phyloP scores from a whole-genome alignment of 2,888 invertebrate genomes.

The Hemicrepidius hirtus region DNA sequence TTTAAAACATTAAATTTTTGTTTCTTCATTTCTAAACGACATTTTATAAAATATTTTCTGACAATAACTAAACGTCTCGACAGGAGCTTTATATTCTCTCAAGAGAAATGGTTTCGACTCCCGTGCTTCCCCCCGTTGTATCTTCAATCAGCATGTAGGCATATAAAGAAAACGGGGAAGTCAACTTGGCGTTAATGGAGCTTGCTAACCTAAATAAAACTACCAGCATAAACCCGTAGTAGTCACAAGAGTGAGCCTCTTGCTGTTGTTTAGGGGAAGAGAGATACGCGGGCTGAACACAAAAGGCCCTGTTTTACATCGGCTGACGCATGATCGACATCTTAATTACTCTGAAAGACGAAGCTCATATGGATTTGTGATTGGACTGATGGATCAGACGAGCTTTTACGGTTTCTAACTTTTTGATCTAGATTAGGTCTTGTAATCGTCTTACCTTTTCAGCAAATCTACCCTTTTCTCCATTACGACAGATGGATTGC shows the following conservation, averaged over 20 bases:
- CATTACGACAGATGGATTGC: neutral
- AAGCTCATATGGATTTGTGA: slow-evolving; percentile 22
- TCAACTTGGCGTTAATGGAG: slow-evolving; percentile 30
- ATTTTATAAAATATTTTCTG: too few relatives aligned
- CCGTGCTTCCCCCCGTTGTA: neutral
- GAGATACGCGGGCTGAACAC: slow-evolving; percentile 29
- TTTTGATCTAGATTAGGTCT: slow-evolving; percentile 15
- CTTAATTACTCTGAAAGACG: slow-evolving; percentile 34
- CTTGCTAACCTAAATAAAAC: slow-evolving; percentile 32
- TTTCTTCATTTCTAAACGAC: too few relatives aligned
- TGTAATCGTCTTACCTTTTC: slow-evolving; percentile 20
- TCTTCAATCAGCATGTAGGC: slow-evolving; percentile 12
- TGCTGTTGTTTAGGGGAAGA: slow-evolving; percentile 10
- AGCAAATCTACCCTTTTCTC: slow-evolving; percentile 22
- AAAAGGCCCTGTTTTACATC: slow-evolving; percentile 38
- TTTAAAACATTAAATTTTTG: too few relatives aligned
- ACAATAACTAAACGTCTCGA: neutral
- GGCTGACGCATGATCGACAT: slow-evolving; percentile 39
- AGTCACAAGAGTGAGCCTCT: slow-evolving; percentile 25
- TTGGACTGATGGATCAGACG: slow-evolving; percentile 14
- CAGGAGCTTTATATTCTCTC: neutral
- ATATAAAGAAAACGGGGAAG: slow-evolving; percentile 27
- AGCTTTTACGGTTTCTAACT: slow-evolving; percentile 31
- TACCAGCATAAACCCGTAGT: slow-evolving; percentile 35
- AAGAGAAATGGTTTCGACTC: neutral